Conservation (phyloP, 2,797 vertebrate genomes). For the Gymnoscopelus braueri region DNA sequence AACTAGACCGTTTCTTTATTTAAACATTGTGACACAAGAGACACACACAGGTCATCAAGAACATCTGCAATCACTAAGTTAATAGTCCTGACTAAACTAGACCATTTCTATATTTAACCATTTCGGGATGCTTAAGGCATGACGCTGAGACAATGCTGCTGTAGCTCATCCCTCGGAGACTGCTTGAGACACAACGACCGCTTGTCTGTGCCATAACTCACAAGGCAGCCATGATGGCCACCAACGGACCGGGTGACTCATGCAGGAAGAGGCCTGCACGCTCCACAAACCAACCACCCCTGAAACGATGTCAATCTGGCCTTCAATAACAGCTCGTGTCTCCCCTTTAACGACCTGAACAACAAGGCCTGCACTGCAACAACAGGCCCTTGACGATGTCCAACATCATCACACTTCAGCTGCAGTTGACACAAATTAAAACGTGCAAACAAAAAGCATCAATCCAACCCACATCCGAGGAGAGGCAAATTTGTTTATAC, state of each 20-base stretch:
- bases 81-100: slow-evolving; percentile 61
- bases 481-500: too few relatives aligned
- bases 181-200: slow-evolving; percentile 10
- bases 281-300: slow-evolving; percentile 43
- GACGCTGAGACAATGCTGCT: slow-evolving; percentile 48
- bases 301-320: slow-evolving; percentile 50
- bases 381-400: slow-evolving; percentile 16
- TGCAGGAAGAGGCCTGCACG: slow-evolving; percentile 60
- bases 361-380: slow-evolving; percentile 28
- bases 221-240: slow-evolving; percentile 46
- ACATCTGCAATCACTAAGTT: slow-evolving; percentile 74
- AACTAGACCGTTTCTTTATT: slow-evolving; percentile 70
- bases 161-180: slow-evolving; percentile 46
- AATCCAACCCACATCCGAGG: background rate
- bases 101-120: slow-evolving; percentile 72
- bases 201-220: slow-evolving; percentile 39
- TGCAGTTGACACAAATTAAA: slow-evolving; percentile 25
- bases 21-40: slow-evolving; percentile 51
- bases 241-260: slow-evolving; percentile 59
- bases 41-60: slow-evolving; percentile 36
- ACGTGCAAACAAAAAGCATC: slow-evolving; percentile 12
- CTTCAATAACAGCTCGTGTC: slow-evolving; percentile 42
- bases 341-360: slow-evolving; percentile 48
- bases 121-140: slow-evolving; percentile 59
- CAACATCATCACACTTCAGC: slow-evolving; percentile 34